Evolutionary conservation across 2,888 invertebrate species (phyloP).

Genomic region (Loripinus fragilis): DNA sequence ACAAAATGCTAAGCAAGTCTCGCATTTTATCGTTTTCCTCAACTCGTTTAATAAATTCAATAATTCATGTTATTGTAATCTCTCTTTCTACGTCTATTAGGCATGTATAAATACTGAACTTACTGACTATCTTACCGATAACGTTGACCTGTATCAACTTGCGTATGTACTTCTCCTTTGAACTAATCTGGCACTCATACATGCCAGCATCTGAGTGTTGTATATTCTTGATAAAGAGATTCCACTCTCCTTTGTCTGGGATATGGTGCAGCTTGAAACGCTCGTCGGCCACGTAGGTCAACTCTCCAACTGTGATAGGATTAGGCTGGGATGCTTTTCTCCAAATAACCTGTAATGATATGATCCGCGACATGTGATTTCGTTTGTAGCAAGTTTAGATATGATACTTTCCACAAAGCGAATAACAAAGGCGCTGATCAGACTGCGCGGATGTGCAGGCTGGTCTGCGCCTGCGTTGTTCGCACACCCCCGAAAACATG

Average conservation of each 20-base stretch:
- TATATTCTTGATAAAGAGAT: constrained; percentile 72
- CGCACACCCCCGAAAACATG: no score
- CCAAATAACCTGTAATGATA: constrained; percentile 72
- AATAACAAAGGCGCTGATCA: no score
- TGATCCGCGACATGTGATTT: no score
- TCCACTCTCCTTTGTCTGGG: constrained; percentile 70
- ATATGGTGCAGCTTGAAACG: constrained; percentile 64
- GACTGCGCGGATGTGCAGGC: no score
- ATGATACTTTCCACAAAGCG: no score
- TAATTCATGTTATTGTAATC: no score
- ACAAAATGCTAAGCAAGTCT: no score
- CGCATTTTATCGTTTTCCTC: no score
- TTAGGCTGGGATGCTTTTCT: constrained; percentile 72
- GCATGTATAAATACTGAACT: neutral
- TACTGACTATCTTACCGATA: constrained; percentile 10
- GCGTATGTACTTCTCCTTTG: constrained; percentile 69
- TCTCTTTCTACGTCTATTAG: neutral
- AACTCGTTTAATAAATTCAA: no score
- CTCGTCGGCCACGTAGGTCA: constrained; percentile 69
- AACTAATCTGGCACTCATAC: constrained; percentile 77
- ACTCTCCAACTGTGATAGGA: constrained; percentile 74
- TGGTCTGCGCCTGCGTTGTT: no score
- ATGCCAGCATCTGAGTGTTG: constrained; percentile 69
- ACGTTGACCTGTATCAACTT: constrained; percentile 70
- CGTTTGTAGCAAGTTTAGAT: no score